A percentile compares a stretch with the other conserved stretches of the same genome.
Conservation (phyloP, 2,888 invertebrate species). For the Amphimallon solstitiale region DNA sequence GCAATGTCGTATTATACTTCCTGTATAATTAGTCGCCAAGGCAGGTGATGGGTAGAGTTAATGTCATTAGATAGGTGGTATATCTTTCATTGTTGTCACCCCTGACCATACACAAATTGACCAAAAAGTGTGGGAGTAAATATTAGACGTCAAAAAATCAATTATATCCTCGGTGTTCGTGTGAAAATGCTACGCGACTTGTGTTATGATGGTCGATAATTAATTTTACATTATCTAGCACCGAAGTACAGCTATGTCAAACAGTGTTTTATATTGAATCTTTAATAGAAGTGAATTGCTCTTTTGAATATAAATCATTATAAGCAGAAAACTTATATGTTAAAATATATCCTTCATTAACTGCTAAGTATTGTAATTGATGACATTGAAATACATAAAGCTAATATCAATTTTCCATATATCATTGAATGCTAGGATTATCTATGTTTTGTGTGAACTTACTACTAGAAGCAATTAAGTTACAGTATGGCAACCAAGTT, state of each 20-base stretch:
- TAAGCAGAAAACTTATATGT: too few species aligned
- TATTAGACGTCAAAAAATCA: conserved; percentile 18
- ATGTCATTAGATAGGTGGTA: conserved; percentile 35
- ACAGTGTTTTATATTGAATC: background rate
- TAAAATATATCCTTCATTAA: too few species aligned
- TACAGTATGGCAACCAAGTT: too few species aligned
- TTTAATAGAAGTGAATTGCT: too few species aligned
- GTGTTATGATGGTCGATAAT: conserved; percentile 25
- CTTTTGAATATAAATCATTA: too few species aligned
- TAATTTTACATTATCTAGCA: conserved; percentile 25
- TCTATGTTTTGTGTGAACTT: too few species aligned
- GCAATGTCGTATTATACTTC: conserved; percentile 31
- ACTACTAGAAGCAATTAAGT: too few species aligned
- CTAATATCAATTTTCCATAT: too few species aligned
- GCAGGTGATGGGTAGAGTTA: conserved; percentile 38
- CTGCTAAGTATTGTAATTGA: too few species aligned
- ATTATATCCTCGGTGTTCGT: conserved; percentile 10
- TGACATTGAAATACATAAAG: too few species aligned
- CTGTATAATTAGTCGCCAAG: conserved; percentile 34
- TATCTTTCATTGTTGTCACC: conserved; percentile 33
- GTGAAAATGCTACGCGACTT: conserved; percentile 8
- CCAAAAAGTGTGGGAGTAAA: conserved; percentile 29
- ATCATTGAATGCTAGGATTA: too few species aligned
- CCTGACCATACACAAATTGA: conserved; percentile 21
- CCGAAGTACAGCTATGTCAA: conserved; percentile 8